Conservation (phyloP, 2,797 vertebrate genomes). For the Microchirus variegatus region DNA sequence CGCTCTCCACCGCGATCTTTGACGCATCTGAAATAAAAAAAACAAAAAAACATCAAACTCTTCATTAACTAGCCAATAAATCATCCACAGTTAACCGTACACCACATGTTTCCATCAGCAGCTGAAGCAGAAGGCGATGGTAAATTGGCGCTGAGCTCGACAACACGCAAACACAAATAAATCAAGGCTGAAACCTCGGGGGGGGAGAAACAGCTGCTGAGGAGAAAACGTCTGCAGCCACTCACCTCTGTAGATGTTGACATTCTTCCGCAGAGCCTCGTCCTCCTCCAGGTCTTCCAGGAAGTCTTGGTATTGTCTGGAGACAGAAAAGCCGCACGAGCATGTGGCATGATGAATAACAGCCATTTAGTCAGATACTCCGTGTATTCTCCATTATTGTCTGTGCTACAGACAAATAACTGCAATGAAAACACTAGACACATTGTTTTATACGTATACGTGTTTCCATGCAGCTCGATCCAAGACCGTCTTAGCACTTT, state of each 20-base stretch:
- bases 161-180: slow-evolving; percentile 3
- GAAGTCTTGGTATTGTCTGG: slow-evolving; percentile 97
- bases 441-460: too few species aligned
- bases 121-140: not conserved
- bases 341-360: not conserved
- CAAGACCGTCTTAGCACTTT: too few species aligned
- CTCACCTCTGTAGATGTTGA: slow-evolving; percentile 97
- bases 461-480: too few species aligned
- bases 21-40: slow-evolving; percentile 78
- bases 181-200: not conserved
- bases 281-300: slow-evolving; percentile 98
- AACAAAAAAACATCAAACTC: slow-evolving; percentile 3
- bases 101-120: not conserved
- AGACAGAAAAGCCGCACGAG: slow-evolving; percentile 26
- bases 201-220: not conserved
- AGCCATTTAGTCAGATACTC: not conserved
- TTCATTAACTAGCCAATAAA: slow-evolving; percentile 14
- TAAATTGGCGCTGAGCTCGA: not conserved
- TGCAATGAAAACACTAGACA: too few species aligned
- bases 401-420: too few species aligned
- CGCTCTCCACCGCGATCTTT: slow-evolving; percentile 91
- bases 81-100: slow-evolving; percentile 1
- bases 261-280: slow-evolving; percentile 92
- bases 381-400: slow-evolving; percentile 10
- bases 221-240: too few species aligned